phyloP scores from a whole-genome alignment of 2,888 invertebrate species.

The Agrenia bidenticulata region DNA sequence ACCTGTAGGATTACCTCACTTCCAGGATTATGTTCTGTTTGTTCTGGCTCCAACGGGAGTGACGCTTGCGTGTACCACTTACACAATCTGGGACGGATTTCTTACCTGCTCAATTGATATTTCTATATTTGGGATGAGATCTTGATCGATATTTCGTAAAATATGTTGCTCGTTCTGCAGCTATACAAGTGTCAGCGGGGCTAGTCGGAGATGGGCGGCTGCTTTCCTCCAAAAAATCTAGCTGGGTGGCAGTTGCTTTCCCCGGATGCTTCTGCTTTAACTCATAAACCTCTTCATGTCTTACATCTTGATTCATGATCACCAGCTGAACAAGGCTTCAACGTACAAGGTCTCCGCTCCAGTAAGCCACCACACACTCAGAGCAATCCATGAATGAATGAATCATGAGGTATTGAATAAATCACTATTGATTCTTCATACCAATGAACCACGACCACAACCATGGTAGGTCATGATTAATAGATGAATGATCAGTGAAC shows the following conservation, averaged over 20 bases:
- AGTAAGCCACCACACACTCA: not conserved
- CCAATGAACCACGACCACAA: too few relatives aligned
- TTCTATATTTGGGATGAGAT: conserved; percentile 25
- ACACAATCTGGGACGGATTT: conserved; percentile 19
- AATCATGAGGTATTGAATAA: not conserved
- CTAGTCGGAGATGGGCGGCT: not conserved
- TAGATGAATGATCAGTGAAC: too few relatives aligned
- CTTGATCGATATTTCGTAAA: conserved; percentile 23
- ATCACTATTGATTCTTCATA: too few relatives aligned
- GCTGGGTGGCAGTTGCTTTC: conserved; percentile 7
- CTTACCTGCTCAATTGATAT: conserved; percentile 24
- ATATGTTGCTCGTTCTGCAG: conserved; percentile 17
- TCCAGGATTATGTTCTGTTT: conserved; percentile 9
- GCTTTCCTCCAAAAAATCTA: not conserved
- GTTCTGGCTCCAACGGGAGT: conserved; percentile 19
- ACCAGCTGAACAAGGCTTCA: not conserved
- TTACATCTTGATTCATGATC: conserved; percentile 11
- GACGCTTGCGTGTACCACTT: conserved; percentile 14
- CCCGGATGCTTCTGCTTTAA: conserved; percentile 5
- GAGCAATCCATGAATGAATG: not conserved
- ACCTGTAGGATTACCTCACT: conserved; percentile 45
- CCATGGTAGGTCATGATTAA: too few relatives aligned
- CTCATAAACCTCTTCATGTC: not conserved
- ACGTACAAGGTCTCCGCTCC: not conserved
- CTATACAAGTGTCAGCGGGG: conserved; percentile 10